Evolutionary conservation across 2,888 invertebrate genomes (phyloP), one percentile per base, ranked within the genome.

Genomic region (Micoletzkya japonica): DNA sequence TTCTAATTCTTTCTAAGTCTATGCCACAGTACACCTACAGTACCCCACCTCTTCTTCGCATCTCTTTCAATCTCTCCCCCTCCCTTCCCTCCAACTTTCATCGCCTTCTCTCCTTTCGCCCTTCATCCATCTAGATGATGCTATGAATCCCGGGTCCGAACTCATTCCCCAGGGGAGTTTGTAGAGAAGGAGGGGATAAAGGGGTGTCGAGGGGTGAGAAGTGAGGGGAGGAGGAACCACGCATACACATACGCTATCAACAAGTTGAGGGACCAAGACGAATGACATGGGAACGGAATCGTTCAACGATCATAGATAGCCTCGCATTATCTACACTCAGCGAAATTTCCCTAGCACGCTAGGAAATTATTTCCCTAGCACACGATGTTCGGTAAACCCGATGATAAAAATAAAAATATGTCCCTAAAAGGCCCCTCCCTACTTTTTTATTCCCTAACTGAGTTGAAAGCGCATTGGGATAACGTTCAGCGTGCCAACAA

Each of bases 191-290:
- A 20, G 39, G 44, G 60, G 61, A 49, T 49, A 30, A 24, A 30
- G 61, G 49, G 20, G 32, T 20, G 20, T 10, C 10, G 44, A 32
- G 60, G 49, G 44, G 30, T 37, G 44, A 32, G 52, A 24, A 52
- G 52, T n/a, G 52, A 52, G 52, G 24, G 52, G 24, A 24, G 24
- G 52, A 52, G 52, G n/a, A 24, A 52, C 44, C 24, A 2, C 30
- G 24, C 20, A 20, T 6, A 37, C 26, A 32, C 32, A 32, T 24
- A 14, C 44, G 44, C 44, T 61, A 61, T 61, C 61, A 61, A 61
- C 61, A 61, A 61, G 61, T 61, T 49, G 44, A 20, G 20, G 44
- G n/a, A n/a, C n/a, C n/a, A n/a, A n/a, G n/a, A n/a, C n/a, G n/a
- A n/a, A n/a, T n/a, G n/a, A n/a, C n/a, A n/a, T n/a, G n/a, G n/a